Percentiles rank a stretch among this genome's conserved stretches.
Evolutionary conservation across 2,888 invertebrate species (phyloP).

Genomic region (Drosophila neoperkinsi): DNA sequence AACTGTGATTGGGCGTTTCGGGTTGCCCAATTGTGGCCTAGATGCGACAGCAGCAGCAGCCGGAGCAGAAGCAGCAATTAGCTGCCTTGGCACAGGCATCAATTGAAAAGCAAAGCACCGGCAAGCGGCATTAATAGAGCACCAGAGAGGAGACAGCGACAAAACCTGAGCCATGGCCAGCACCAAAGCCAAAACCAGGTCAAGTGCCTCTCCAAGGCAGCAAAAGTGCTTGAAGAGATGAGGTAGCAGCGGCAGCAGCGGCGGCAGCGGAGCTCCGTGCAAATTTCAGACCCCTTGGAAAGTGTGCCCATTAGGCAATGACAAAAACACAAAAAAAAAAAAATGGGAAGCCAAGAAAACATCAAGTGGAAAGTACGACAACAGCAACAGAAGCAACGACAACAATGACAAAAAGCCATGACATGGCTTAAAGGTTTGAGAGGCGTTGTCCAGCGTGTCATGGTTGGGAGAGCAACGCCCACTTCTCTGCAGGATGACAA

Average conservation of each 20-base stretch:
- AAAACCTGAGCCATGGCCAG: slow-evolving; percentile 10
- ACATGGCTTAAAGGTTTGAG: slow-evolving; percentile 59
- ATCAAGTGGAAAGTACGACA: slow-evolving; percentile 29
- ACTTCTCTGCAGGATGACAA: slow-evolving; percentile 37
- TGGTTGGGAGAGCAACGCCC: slow-evolving; percentile 44
- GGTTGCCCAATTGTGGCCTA: background rate
- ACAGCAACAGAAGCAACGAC: slow-evolving; percentile 14
- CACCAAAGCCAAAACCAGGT: slow-evolving; percentile 63
- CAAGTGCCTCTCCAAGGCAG: slow-evolving; percentile 65
- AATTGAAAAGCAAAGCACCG: slow-evolving; percentile 30
- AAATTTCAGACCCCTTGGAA: slow-evolving; percentile 41
- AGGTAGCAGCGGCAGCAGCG: slow-evolving; percentile 16
- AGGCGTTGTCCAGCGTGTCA: slow-evolving; percentile 40
- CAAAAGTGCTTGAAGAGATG: slow-evolving; percentile 44
- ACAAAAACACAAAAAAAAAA: slow-evolving; percentile 34
- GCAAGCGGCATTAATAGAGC: slow-evolving; percentile 22
- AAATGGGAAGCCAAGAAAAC: slow-evolving; percentile 37
- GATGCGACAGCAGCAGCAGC: slow-evolving; percentile 11
- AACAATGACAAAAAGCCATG: slow-evolving; percentile 54
- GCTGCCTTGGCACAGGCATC: slow-evolving; percentile 18
- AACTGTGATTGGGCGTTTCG: background rate
- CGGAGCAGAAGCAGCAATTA: slow-evolving; percentile 37
- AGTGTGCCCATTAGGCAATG: slow-evolving; percentile 73
- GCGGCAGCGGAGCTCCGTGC: slow-evolving; percentile 1
- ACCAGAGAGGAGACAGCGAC: slow-evolving; percentile 4